phyloP scores from a whole-genome alignment of 2,797 vertebrate genomes.

The Urocyon cinereoargenteus region DNA sequence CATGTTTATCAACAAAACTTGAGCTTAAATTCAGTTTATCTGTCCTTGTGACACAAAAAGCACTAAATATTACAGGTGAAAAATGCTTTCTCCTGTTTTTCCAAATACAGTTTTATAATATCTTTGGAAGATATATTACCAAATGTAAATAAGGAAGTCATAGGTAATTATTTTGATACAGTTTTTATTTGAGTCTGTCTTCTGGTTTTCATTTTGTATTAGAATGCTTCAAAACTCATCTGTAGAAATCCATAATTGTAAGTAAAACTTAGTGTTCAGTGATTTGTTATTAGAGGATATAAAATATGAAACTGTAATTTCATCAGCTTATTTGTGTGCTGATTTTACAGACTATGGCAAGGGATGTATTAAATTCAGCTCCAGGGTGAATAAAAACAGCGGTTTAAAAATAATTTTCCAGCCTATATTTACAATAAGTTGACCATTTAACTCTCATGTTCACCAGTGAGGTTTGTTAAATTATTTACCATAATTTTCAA shows the following conservation, averaged over 20 bases:
- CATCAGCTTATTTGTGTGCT: not conserved
- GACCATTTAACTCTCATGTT: not conserved
- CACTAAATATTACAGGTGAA: not conserved
- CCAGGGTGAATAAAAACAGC: not conserved
- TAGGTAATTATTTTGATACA: not conserved
- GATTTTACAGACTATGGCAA: not conserved
- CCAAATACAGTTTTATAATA: not conserved
- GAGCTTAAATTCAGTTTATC: not conserved
- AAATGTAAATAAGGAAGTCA: not conserved
- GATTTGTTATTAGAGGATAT: not conserved
- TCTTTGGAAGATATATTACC: not conserved
- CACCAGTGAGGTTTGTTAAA: not conserved
- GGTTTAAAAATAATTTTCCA: not conserved
- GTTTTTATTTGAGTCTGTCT: not conserved
- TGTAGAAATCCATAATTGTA: not conserved
- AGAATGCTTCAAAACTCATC: not conserved
- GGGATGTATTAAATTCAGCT: not conserved
- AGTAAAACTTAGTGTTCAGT: not conserved
- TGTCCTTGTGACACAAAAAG: not conserved
- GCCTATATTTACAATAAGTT: not conserved
- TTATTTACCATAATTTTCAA: constrained; percentile 31
- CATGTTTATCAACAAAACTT: not conserved
- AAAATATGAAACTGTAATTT: not conserved
- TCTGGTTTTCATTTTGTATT: not conserved
- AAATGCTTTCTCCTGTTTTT: not conserved